phyloP scores from a whole-genome alignment of 2,888 invertebrate genomes.

The Lithophane ornitopus region DNA sequence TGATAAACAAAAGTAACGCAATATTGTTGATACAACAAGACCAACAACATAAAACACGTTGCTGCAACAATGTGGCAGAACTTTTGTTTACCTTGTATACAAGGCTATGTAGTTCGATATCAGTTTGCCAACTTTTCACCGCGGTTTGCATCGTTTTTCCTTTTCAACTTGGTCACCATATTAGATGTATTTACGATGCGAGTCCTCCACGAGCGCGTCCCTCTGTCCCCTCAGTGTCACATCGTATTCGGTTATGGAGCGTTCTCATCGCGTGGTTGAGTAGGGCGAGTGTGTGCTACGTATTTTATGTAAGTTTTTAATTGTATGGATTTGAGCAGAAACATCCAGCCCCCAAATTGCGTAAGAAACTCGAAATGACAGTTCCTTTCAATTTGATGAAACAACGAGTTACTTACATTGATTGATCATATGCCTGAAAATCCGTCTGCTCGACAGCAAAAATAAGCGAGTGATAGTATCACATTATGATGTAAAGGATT shows the following conservation, averaged over 20 bases:
- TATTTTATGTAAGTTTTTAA: no score
- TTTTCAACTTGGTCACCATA: neutral
- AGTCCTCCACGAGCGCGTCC: neutral
- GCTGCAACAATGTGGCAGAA: neutral
- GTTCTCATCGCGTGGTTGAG: constrained; percentile 50
- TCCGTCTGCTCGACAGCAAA: neutral
- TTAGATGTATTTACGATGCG: constrained; percentile 27
- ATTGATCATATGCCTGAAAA: neutral
- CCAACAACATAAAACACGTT: neutral
- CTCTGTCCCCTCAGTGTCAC: constrained; percentile 7
- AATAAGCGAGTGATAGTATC: neutral
- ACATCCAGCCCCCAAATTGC: neutral
- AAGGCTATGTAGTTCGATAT: neutral
- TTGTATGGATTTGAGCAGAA: neutral
- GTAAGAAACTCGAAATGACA: neutral
- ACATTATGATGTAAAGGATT: neutral
- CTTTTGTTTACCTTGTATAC: neutral
- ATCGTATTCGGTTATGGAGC: constrained; percentile 28
- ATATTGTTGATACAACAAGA: neutral
- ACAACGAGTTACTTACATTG: neutral
- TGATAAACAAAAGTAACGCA: neutral
- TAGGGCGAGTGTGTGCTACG: constrained; percentile 34
- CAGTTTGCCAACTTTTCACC: neutral
- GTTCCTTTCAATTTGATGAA: neutral
- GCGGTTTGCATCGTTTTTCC: neutral